Conservation (phyloP, 2,797 vertebrate species). For the Natrix natrix region DNA sequence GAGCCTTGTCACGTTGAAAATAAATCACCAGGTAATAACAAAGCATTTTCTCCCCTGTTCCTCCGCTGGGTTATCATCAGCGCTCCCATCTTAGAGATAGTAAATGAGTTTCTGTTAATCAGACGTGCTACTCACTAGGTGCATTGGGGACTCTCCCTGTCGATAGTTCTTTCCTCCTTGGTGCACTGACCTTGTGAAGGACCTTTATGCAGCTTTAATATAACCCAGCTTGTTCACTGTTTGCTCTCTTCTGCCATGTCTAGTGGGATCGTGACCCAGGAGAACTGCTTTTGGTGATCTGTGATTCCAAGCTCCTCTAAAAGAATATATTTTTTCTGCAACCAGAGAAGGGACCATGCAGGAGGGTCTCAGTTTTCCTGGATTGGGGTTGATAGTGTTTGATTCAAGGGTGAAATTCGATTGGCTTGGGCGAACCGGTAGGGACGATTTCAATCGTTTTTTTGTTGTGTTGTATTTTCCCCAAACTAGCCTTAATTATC, state of each 20-base stretch:
- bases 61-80: neutral
- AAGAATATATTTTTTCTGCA: neutral
- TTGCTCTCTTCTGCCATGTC: neutral
- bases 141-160: neutral
- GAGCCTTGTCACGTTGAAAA: constrained; percentile 18
- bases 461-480: too few relatives aligned
- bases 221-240: neutral
- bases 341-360: neutral
- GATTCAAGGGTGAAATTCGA: neutral
- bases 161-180: constrained; percentile 4
- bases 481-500: too few relatives aligned
- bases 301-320: neutral
- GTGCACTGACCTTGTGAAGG: neutral
- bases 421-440: too few relatives aligned
- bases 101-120: constrained; percentile 26
- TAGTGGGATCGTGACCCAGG: neutral
- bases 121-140: neutral
- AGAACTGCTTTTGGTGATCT: neutral
- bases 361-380: neutral
- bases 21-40: neutral
- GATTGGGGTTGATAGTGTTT: neutral
- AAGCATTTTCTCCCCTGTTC: neutral
- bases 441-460: too few relatives aligned
- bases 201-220: neutral
- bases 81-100: neutral